These are phyloP conservation scores for Eupithecia tripunctaria DNA, from an alignment of 2,888 invertebrate genomes.

Conservation along the genomic window DNA sequence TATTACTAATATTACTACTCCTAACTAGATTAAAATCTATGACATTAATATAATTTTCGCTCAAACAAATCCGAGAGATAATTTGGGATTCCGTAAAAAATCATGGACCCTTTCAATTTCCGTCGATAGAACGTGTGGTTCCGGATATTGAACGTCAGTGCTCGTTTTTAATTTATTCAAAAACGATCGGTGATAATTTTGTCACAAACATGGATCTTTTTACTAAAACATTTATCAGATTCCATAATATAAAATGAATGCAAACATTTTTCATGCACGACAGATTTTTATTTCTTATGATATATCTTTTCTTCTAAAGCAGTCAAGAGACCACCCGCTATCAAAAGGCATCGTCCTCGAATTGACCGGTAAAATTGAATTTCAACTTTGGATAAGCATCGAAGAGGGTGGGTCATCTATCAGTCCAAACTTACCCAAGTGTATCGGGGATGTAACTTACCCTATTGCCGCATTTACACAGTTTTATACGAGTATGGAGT, in stretches of 20 bases:
- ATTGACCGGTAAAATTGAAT: slow-evolving; percentile 35
- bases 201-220: background rate
- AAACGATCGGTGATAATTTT: background rate
- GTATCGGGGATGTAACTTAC: slow-evolving; percentile 29
- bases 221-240: background rate
- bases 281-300: background rate
- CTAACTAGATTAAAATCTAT: too few relatives aligned
- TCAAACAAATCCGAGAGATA: background rate
- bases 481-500: background rate
- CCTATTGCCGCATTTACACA: slow-evolving; percentile 16
- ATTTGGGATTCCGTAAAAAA: background rate
- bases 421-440: slow-evolving; percentile 32
- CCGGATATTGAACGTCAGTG: slow-evolving; percentile 16
- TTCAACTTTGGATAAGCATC: slow-evolving; percentile 33
- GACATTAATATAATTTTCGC: background rate
- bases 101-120: slow-evolving; percentile 8
- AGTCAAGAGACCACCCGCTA: background rate
- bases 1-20: too few relatives aligned
- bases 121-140: slow-evolving; percentile 13
- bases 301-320: background rate
- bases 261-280: too few relatives aligned
- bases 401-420: slow-evolving; percentile 33
- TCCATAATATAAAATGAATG: background rate
- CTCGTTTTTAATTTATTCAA: background rate
- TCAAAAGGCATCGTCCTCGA: slow-evolving; percentile 1